These are phyloP conservation scores for Hydropsyche betteni DNA, from an alignment of 2,888 invertebrate species.

Conservation along the genomic window DNA sequence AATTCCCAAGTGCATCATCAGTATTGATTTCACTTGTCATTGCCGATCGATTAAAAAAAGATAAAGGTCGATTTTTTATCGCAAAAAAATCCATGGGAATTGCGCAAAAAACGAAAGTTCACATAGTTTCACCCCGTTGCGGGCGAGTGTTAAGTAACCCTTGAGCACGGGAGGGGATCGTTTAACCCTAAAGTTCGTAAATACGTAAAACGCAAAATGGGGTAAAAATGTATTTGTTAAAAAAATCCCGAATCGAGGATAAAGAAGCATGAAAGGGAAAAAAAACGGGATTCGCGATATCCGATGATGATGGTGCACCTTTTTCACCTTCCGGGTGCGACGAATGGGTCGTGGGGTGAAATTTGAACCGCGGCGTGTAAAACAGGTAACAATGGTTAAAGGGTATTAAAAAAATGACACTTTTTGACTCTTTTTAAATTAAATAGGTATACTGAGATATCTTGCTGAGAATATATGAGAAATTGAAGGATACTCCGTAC, in stretches of 20 bases:
- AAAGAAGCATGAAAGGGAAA: background rate
- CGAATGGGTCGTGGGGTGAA: constrained; percentile 27
- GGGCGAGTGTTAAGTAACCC: constrained; percentile 37
- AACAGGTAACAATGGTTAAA: constrained; percentile 20
- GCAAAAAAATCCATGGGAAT: constrained; percentile 46
- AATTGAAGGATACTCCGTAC: too few relatives aligned
- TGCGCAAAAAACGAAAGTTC: constrained; percentile 47
- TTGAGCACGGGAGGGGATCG: constrained; percentile 13
- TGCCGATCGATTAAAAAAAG: constrained; percentile 40
- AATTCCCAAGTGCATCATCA: constrained; percentile 15
- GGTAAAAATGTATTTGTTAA: background rate
- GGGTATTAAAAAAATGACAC: background rate
- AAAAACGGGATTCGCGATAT: constrained; percentile 32
- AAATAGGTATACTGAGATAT: too few relatives aligned
- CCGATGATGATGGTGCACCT: constrained; percentile 30
- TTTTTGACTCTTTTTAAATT: background rate
- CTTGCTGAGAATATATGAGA: too few relatives aligned
- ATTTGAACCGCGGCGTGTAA: constrained; percentile 20
- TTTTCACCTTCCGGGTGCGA: constrained; percentile 33
- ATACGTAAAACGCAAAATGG: constrained; percentile 28
- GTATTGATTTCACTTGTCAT: constrained; percentile 50
- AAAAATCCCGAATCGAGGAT: background rate
- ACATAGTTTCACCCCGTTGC: constrained; percentile 33
- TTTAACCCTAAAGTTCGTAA: constrained; percentile 44
- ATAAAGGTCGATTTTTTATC: constrained; percentile 8